A percentile compares a stretch with the other conserved stretches of the same genome.
Conservation (phyloP, 37 sponge, comb jelly and placozoan genomes). For the Haliclona indistincta region DNA sequence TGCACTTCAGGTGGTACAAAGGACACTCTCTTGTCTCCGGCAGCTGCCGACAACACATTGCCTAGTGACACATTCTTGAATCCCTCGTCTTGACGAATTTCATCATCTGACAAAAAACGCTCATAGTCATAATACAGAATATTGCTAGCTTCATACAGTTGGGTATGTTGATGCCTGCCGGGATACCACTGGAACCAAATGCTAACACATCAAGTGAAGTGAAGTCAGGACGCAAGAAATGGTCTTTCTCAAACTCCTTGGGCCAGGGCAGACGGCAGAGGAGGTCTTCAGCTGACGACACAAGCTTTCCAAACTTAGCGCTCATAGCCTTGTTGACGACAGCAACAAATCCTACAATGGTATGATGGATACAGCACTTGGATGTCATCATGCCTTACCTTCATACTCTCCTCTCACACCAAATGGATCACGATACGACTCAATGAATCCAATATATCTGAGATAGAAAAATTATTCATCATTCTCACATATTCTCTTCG, state of each 20-base stretch:
- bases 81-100: constrained; percentile 88
- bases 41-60: constrained; percentile 77
- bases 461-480: background rate
- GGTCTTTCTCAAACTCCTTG: constrained; percentile 83
- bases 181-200: constrained; percentile 87
- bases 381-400: constrained; percentile 48
- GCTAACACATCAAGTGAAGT: constrained; percentile 88
- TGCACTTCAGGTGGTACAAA: constrained; percentile 70
- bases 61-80: constrained; percentile 96
- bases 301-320: constrained; percentile 77
- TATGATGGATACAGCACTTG: background rate
- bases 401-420: constrained; percentile 93
- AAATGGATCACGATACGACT: constrained; percentile 91
- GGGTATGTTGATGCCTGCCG: constrained; percentile 93
- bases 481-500: background rate
- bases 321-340: constrained; percentile 93
- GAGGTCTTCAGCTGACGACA: constrained; percentile 66
- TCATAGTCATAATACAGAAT: background rate
- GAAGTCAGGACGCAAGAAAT: constrained; percentile 86
- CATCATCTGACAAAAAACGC: constrained; percentile 68
- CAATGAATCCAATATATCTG: constrained; percentile 96
- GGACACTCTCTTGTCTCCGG: constrained; percentile 64
- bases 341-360: constrained; percentile 85
- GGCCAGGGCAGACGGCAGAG: constrained; percentile 83
- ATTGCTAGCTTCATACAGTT: constrained; percentile 59